Evolutionary conservation across 2,888 invertebrate species (phyloP), one percentile per base, ranked within the genome.

Genomic region (Theodoxus fluviatilis): DNA sequence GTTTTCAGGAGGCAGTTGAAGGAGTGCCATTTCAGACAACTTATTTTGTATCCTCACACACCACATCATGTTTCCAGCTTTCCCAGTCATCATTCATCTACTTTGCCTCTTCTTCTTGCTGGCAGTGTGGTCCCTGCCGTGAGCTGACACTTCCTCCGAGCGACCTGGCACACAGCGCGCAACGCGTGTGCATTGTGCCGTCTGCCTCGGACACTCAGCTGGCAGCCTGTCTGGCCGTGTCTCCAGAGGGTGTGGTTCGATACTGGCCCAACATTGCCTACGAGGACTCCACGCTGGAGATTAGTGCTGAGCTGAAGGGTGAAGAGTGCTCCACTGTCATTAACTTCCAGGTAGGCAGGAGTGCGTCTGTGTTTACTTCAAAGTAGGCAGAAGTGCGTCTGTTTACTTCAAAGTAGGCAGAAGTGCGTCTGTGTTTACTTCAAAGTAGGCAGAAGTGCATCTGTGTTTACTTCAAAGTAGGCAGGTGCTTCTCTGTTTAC

Each of bases 241-340:
- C 96, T 0, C 96, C 96, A 0, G 96, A 96, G 84, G 97, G 96
- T 43, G 91, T 93, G 66, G 92, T 95, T 0, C 91, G 96, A n/a
- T 96, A 93, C 87, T 98, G 97, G 97, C 91, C 94, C 0, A 94
- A 93, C 3, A 92, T 96, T 47, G 93, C 93, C 0, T 94, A 96
- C 79, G 95, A 95, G 84, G 93, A 93, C 0, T 92, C 93, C 0
- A 94, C 93, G 15, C 91, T 93, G 18, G 96, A 97, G 85, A 91
- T 93, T 57, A 92, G 91, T 70, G 93, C 94, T 1, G 95, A 96
- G 83, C 89, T 97, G 40, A 94, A 94, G 71, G 90, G 87, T 28
- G 86, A 88, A 72, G 87, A 88, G 74, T 87, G 87, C 78, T 84
- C 81, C n/a, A 78, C 82, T 68, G 82, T 88, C 3, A 80, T 84